These are phyloP conservation scores for Perca schrenkii DNA, from an alignment of 2,113 vertebrate species.

Conservation along the genomic window DNA sequence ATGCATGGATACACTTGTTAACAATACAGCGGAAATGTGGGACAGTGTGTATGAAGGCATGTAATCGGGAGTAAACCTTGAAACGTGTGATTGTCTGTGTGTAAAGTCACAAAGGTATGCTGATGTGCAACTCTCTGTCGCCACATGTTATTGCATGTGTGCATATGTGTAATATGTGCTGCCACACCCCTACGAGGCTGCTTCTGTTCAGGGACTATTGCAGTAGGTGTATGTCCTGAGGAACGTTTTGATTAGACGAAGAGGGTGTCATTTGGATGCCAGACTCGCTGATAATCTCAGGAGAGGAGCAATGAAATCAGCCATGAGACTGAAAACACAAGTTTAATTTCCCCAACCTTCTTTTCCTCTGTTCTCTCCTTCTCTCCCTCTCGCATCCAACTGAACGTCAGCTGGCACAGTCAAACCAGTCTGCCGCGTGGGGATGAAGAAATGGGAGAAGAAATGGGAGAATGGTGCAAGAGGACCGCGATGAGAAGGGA, in stretches of 20 bases:
- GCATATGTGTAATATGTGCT: conserved; percentile 28
- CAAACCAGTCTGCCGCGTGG: conserved; percentile 40
- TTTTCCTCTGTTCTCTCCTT: conserved; percentile 33
- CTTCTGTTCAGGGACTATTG: conserved; percentile 37
- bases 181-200: conserved; percentile 49
- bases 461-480: conserved; percentile 25
- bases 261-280: conserved; percentile 63
- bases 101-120: conserved; percentile 1
- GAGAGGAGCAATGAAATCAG: conserved; percentile 66
- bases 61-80: conserved; percentile 6
- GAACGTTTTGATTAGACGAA: conserved; percentile 59
- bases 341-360: conserved; percentile 61
- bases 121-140: conserved; percentile 1
- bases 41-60: conserved; percentile 20
- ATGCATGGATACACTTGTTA: conserved; percentile 3
- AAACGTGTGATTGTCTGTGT: neutral
- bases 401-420: conserved; percentile 65
- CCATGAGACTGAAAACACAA: conserved; percentile 75
- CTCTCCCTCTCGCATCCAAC: conserved; percentile 60
- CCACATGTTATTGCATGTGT: conserved; percentile 11
- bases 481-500: conserved; percentile 2
- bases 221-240: conserved; percentile 43
- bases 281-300: conserved; percentile 69
- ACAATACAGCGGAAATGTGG: conserved; percentile 24
- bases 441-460: conserved; percentile 57